Evolutionary conservation across 2,888 invertebrate species (phyloP), one percentile per base, ranked within the genome.

Genomic region (Sipha maydis): DNA sequence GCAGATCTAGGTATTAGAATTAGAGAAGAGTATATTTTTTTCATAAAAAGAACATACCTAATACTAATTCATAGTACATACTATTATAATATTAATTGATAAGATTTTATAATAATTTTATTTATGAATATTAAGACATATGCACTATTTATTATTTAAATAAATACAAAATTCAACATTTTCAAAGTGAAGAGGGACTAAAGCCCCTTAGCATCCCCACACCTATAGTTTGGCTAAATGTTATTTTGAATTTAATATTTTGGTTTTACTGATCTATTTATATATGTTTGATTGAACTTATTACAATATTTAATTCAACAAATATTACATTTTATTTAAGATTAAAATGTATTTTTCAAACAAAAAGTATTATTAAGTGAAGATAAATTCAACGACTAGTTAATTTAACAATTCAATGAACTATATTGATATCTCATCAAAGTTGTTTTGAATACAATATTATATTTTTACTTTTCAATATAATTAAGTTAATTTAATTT

Each of bases 281-380:
- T 71, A 71, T 71, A 14, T 71, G 71, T 71, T 71, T 71, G 71
- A 71, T 31, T 71, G 71, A 71, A 31, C 4, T 71, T 71, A 71
- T 71, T 71, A 14, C 14, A 4, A 71, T 71, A 71, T 71, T 71
- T 71, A 71, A 31, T 31, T 31, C 31, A 71, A 71, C 71, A 71
- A 71, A 71, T 71, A 71, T 71, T 71, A 71, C 1, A 71, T 71
- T 17, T 71, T 71, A 71, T 71, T 71, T 31, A 71, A 71, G 17
- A 71, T 71, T 4, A 71, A 17, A 28, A n/a, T n/a, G n/a, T n/a
- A n/a, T n/a, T n/a, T n/a, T n/a, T n/a, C n/a, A n/a, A n/a, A n/a
- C n/a, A n/a, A n/a, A n/a, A n/a, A n/a, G n/a, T n/a, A n/a, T n/a
- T n/a, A n/a, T n/a, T n/a, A n/a, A n/a, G n/a, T n/a, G 28, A 28